Evolutionary conservation across 2,797 vertebrate species (phyloP).

Genomic region (Pristis pectinata): DNA sequence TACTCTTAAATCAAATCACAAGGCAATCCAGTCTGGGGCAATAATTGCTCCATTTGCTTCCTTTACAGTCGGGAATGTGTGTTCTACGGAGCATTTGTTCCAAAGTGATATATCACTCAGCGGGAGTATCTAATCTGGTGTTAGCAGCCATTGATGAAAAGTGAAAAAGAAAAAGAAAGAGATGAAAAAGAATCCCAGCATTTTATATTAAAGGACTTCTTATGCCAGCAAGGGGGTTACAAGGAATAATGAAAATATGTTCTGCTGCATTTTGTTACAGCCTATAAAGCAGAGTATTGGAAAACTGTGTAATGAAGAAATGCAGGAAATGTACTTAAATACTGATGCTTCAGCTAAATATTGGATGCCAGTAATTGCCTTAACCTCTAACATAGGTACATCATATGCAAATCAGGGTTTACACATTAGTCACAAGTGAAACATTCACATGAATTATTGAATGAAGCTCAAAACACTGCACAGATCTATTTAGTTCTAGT

Average conservation of each 20-base stretch:
- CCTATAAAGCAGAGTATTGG: not conserved
- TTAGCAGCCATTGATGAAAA: not conserved
- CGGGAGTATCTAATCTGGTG: not conserved
- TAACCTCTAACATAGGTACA: slow-evolving; percentile 2
- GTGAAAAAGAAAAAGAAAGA: not conserved
- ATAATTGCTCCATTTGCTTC: too few species aligned
- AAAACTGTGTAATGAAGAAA: not conserved
- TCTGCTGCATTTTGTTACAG: not conserved
- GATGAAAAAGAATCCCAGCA: not conserved
- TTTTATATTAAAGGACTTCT: not conserved
- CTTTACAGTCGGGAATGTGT: not conserved
- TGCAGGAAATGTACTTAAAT: not conserved
- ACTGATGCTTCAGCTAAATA: not conserved
- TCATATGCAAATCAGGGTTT: not conserved
- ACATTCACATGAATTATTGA: slow-evolving; percentile 16
- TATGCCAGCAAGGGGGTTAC: not conserved
- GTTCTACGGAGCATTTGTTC: not conserved
- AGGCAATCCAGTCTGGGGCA: too few species aligned
- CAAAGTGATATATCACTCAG: not conserved
- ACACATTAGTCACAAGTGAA: slow-evolving; percentile 10
- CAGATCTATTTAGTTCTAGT: not conserved
- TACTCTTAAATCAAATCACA: too few species aligned
- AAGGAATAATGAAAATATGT: not conserved
- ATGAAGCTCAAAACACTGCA: slow-evolving; percentile 5
- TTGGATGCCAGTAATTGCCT: not conserved